Percentiles rank a stretch among this genome's conserved stretches.
Conservation (phyloP, 2,888 invertebrate genomes). For the Chaitophorus viminalis region DNA sequence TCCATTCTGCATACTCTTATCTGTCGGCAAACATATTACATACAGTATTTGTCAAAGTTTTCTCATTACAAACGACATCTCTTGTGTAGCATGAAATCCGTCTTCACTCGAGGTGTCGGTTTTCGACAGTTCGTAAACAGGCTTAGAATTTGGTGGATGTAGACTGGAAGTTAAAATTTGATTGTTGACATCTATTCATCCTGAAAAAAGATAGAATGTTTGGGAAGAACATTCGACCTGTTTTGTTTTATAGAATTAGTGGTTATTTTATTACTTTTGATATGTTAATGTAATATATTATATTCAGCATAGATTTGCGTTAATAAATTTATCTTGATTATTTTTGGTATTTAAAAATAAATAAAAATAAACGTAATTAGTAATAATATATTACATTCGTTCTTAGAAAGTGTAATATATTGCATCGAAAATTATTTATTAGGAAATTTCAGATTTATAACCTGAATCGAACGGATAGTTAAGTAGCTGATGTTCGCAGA, state of each 20-base stretch:
- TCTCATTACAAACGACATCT: slow-evolving; percentile 58
- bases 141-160: slow-evolving; percentile 13
- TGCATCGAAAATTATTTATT: background rate
- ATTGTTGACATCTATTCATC: slow-evolving; percentile 31
- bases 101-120: slow-evolving; percentile 31
- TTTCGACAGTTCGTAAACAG: slow-evolving; percentile 51
- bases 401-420: too few species aligned
- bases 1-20: slow-evolving; percentile 28
- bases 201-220: slow-evolving; percentile 25
- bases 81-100: slow-evolving; percentile 46
- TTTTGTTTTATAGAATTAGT: background rate
- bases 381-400: too few species aligned
- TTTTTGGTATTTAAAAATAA: background rate
- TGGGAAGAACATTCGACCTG: background rate
- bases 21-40: slow-evolving; percentile 41
- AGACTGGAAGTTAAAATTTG: slow-evolving; percentile 33
- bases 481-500: background rate
- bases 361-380: too few species aligned
- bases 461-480: too few species aligned
- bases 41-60: slow-evolving; percentile 60
- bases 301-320: too few species aligned
- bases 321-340: background rate
- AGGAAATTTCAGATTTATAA: background rate
- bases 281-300: too few species aligned
- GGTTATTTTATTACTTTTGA: too few species aligned